phyloP scores from a whole-genome alignment of 2,113 vertebrate genomes.

The human (Homo sapiens) region GRCh38 chr21:24129001-24129500 shows the following conservation, averaged over 20 bases:
- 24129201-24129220: not conserved
- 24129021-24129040: not conserved
- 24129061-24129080: too few relatives aligned
- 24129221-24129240: not conserved
- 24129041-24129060: not conserved
- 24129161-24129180: not conserved
- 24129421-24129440: too few relatives aligned
- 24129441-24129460: not conserved
- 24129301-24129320: not conserved
- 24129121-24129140: not conserved
- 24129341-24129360: not conserved
- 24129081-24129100: not conserved
- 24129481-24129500: conserved; percentile 91
- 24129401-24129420: not conserved
- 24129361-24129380: not conserved
- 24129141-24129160: not conserved
- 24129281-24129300: not conserved
- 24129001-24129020: fast-evolving
- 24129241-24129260: not conserved
- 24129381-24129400: not conserved
- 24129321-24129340: not conserved
- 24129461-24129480: conserved; percentile 88
- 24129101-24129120: not conserved
- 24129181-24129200: not conserved
- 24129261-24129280: not conserved